Conservation (phyloP, 2,888 invertebrate genomes). For the Osmoderma eremita region DNA sequence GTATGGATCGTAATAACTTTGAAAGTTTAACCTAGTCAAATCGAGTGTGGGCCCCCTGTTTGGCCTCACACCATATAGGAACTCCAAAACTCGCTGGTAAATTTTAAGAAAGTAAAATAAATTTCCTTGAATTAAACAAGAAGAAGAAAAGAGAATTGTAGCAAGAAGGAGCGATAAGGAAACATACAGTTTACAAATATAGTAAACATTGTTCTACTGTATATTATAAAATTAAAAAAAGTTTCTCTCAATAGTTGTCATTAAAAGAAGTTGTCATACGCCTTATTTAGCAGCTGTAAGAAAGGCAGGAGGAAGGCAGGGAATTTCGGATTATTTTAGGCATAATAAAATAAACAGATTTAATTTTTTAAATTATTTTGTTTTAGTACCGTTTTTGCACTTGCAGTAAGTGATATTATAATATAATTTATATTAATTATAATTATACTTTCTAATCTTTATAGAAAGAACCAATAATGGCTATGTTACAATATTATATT, state of each 20-base stretch:
- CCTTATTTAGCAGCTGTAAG: no score
- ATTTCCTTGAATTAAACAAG: slow-evolving; percentile 34
- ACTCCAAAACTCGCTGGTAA: slow-evolving; percentile 82
- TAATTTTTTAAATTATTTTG: slow-evolving; percentile 1
- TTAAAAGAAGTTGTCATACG: no score
- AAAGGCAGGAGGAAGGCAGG: no score
- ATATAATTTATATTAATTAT: no score
- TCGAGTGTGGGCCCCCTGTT: slow-evolving; percentile 53
- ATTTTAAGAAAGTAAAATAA: slow-evolving; percentile 70
- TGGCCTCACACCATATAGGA: slow-evolving; percentile 68
- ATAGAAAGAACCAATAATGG: no score
- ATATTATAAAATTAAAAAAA: slow-evolving; percentile 38
- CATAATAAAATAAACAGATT: slow-evolving; percentile 6
- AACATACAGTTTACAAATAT: slow-evolving; percentile 9
- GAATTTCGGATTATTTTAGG: neutral
- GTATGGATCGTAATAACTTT: slow-evolving; percentile 54
- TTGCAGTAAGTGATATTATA: no score
- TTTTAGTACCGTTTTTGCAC: no score
- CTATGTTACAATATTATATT: no score
- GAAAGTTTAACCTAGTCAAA: slow-evolving; percentile 63
- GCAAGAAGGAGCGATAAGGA: neutral
- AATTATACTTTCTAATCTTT: no score
- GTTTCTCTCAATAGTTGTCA: neutral
- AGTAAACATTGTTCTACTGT: slow-evolving; percentile 22
- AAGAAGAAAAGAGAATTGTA: slow-evolving; percentile 48